phyloP scores from a whole-genome alignment of 2,888 invertebrate species.

The Ichneumoninae sp. region DNA sequence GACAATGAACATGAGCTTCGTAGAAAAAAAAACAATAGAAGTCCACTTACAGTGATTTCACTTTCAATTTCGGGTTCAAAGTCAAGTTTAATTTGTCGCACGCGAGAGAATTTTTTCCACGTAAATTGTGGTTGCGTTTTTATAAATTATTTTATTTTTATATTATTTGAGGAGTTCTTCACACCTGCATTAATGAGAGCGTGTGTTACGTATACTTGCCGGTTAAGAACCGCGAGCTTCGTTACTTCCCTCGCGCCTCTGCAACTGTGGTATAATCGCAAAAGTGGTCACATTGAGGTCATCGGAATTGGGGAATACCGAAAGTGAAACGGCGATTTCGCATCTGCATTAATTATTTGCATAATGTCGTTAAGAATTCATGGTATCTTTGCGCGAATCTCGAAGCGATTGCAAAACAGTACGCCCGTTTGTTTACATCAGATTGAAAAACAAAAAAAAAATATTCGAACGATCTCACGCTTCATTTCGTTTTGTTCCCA shows the following conservation, averaged over 20 bases:
- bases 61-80: constrained; percentile 62
- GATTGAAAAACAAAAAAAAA: not conserved
- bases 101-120: constrained; percentile 37
- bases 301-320: constrained; percentile 49
- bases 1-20: constrained; percentile 47
- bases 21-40: not conserved
- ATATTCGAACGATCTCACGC: not conserved
- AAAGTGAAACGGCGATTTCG: constrained; percentile 4
- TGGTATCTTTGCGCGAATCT: not conserved
- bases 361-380: not conserved
- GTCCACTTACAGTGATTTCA: not conserved
- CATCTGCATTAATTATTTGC: not conserved
- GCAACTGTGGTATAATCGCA: not conserved
- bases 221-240: not conserved
- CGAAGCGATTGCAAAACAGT: not conserved
- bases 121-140: not conserved
- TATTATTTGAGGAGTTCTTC: not conserved
- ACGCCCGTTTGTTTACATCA: not conserved
- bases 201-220: not conserved
- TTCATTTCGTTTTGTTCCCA: not conserved
- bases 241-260: not conserved
- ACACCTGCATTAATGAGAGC: not conserved
- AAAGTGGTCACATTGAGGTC: not conserved
- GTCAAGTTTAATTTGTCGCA: constrained; percentile 67
- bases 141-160: not conserved